A percentile compares a stretch with the other conserved stretches of the same genome.
Evolutionary conservation across 2,113 vertebrate genomes (phyloP).

Genomic region (Heterocephalus glaber): DNA sequence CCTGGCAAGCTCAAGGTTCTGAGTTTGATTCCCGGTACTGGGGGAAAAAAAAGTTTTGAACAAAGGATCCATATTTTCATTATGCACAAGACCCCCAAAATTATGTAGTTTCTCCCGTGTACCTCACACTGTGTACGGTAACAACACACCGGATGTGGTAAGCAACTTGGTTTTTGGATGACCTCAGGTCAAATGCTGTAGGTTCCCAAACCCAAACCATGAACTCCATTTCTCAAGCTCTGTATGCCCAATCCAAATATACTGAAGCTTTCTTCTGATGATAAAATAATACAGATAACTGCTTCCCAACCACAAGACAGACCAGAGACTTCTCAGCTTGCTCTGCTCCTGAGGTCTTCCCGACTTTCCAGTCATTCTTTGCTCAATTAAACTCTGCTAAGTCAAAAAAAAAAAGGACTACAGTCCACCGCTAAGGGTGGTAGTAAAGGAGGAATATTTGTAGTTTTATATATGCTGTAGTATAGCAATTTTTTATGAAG

Average conservation of each 20-base stretch:
- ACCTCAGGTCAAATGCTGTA: not conserved
- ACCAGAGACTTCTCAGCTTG: not conserved
- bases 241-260: not conserved
- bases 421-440: not conserved
- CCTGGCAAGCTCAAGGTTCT: too few relatives aligned
- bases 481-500: not conserved
- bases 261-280: not conserved
- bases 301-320: not conserved
- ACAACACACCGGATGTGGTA: not conserved
- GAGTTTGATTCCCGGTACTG: too few relatives aligned
- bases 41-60: not conserved
- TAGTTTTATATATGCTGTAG: not conserved
- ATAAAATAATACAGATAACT: slow-evolving; percentile 19
- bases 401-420: not conserved
- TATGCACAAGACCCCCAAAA: not conserved
- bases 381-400: not conserved
- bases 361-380: not conserved
- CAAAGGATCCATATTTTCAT: not conserved
- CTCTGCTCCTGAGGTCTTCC: not conserved
- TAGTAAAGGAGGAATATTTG: not conserved
- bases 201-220: not conserved
- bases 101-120: not conserved
- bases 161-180: not conserved
- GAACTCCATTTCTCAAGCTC: not conserved
- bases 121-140: not conserved